Evolutionary conservation across 2,797 vertebrate species (phyloP), one percentile per base, ranked within the genome.

Genomic region (Chiroxiphia lanceolata): DNA sequence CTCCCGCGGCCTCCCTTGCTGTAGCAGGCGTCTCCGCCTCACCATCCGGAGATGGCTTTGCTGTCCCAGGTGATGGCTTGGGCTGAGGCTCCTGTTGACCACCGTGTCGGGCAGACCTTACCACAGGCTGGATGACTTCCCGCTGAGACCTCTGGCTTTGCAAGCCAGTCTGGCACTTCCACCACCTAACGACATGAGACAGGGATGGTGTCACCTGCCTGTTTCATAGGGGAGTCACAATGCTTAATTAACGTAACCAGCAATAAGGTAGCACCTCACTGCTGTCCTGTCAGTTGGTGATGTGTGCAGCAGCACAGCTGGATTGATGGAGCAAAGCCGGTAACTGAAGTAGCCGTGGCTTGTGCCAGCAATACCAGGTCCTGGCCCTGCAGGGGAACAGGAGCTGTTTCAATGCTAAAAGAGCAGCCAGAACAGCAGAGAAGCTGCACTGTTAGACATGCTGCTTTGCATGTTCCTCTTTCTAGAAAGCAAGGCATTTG

Each of bases 141-240:
- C 7, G 0, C 65, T 11, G 29, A n/a, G 44, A 75, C 81, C 40
- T 57, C 2, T 10, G 5, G 17, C 34, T 56, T 44, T 7, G 44
- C 34, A 4, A 76, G 70, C 36, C 57, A 3, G 4, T 14, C 34
- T 48, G 83, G 60, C 77, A 5, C 42, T 75, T 44, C 29, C 38
- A 40, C 12, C 51, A 1, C 5, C 23, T 20, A 44, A 25, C 0
- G 33, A n/a, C 33, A 1, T 7, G 67, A 42, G 65, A 27, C 0
- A 3, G 61, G 69, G 48, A 51, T 36, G 69, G n/a, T 84, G 86
- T 92, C 90, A 56, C 88, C 81, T 90, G 88, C 70, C 48, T n/a
- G 65, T 77, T 71, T 84, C 67, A 2, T 5, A 56, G 31, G 50
- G 78, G 47, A 87, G 36, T 95, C 70, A 38, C 15, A 75, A 13